phyloP scores from a whole-genome alignment of 2,797 vertebrate genomes.

The Acrossocheilus fasciatus region DNA sequence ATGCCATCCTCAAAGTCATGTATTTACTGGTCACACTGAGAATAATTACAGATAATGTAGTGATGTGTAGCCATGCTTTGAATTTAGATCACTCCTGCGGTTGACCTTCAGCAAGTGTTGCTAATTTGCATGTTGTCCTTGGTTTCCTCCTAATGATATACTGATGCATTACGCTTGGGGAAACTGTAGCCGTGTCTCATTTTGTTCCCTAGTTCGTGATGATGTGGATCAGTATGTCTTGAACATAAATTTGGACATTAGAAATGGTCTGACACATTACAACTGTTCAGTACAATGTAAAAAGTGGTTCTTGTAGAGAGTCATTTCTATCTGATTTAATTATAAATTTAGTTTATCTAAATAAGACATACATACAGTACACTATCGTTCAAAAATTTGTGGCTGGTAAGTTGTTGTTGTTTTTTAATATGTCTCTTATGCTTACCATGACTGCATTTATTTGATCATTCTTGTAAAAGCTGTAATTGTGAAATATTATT shows the following conservation, averaged over 20 bases:
- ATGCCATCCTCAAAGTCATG: slow-evolving; percentile 14
- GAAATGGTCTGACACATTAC: not conserved
- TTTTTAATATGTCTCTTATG: not conserved
- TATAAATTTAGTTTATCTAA: not conserved
- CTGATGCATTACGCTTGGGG: not conserved
- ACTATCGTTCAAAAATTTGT: not conserved
- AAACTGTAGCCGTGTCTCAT: slow-evolving; percentile 14
- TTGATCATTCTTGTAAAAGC: not conserved
- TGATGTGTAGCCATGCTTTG: slow-evolving; percentile 33
- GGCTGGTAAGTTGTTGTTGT: not conserved
- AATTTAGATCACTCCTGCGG: slow-evolving; percentile 24
- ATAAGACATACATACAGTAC: not conserved
- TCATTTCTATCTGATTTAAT: not conserved
- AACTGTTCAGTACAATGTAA: not conserved
- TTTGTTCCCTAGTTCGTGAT: not conserved
- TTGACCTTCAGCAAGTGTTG: slow-evolving; percentile 43
- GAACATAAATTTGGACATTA: not conserved
- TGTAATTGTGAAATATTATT: too few relatives aligned
- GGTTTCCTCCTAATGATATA: slow-evolving; percentile 35
- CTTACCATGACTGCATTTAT: not conserved
- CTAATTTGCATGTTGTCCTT: slow-evolving; percentile 39
- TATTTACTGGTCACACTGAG: slow-evolving; percentile 31
- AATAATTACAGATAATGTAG: slow-evolving; percentile 46
- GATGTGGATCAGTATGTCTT: not conserved
- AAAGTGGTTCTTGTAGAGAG: not conserved